Evolutionary conservation across 2,888 invertebrate genomes (phyloP).

Genomic region (Spatulosminthurus flaviceps): DNA sequence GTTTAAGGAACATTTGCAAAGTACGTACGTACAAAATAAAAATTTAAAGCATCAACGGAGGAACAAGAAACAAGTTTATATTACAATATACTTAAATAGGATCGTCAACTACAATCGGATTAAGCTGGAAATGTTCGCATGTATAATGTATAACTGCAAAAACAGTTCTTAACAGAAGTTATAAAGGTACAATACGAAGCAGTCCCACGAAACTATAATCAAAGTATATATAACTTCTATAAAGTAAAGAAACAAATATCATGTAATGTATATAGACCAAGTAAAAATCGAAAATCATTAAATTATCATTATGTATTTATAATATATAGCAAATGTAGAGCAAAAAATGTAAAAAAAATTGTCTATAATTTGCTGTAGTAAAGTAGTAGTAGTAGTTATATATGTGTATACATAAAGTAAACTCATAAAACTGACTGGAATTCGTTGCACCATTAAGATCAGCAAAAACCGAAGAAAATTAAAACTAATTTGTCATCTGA

Average conservation of each 20-base stretch:
- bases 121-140: no score
- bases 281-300: conserved; percentile 2
- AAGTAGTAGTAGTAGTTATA: not conserved
- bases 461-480: conserved; percentile 44
- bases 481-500: conserved; percentile 21
- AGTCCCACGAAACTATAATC: not conserved
- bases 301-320: not conserved
- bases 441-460: conserved; percentile 54
- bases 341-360: conserved; percentile 35
- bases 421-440: conserved; percentile 50
- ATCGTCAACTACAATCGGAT: no score
- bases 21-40: no score
- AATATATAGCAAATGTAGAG: conserved; percentile 29
- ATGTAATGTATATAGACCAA: not conserved
- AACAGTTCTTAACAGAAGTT: no score
- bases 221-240: not conserved
- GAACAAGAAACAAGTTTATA: no score
- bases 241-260: not conserved
- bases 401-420: not conserved
- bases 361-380: conserved; percentile 35
- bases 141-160: no score
- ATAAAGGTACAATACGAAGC: no score
- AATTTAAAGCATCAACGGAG: no score
- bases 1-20: no score
- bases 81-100: no score